Percentiles rank a stretch among this genome's conserved stretches.
These are phyloP conservation scores for Grus americana DNA, from an alignment of 2,113 vertebrate species.

Conservation along the genomic window DNA sequence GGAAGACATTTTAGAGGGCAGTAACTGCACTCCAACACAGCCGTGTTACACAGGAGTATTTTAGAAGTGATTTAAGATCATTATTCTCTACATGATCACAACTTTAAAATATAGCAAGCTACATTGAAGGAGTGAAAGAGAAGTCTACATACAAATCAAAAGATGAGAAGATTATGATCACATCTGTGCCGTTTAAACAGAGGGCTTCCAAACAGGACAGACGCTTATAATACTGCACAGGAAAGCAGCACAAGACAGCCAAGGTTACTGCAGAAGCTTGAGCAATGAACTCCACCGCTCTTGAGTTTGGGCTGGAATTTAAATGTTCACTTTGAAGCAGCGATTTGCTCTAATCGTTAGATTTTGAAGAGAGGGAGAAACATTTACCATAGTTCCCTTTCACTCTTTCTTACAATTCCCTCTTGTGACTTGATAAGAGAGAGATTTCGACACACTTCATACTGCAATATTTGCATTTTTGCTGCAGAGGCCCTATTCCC, in stretches of 20 bases:
- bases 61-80: background rate
- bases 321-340: background rate
- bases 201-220: background rate
- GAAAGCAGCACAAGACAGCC: background rate
- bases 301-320: background rate
- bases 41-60: background rate
- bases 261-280: conserved; percentile 36
- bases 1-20: background rate
- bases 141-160: background rate
- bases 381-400: background rate
- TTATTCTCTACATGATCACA: background rate
- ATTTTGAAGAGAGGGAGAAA: background rate
- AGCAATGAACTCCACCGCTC: background rate
- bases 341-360: background rate
- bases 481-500: conserved; percentile 4
- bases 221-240: background rate
- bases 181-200: background rate
- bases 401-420: conserved; percentile 28
- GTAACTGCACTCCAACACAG: background rate
- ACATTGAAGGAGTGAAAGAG: background rate
- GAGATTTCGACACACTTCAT: conserved; percentile 2
- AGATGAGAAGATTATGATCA: background rate
- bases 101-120: background rate
- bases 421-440: background rate
- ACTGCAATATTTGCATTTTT: conserved; percentile 38